Conservation (phyloP, 2,113 vertebrate genomes). For the Alaudala cheleensis region DNA sequence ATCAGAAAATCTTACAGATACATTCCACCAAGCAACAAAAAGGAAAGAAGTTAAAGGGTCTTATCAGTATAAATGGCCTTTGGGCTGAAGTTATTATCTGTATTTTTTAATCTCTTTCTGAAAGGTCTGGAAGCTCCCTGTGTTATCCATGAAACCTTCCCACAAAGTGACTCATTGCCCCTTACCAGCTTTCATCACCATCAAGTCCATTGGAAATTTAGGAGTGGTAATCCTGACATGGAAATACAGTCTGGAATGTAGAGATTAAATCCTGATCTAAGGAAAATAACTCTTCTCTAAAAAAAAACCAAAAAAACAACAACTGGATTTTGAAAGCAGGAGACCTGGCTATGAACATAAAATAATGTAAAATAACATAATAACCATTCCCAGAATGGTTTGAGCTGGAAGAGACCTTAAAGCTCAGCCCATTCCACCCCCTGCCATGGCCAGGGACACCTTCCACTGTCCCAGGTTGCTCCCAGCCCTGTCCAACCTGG, state of each 20-base stretch:
- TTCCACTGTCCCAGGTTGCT: rapidly evolving
- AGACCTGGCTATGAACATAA: background rate
- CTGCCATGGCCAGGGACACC: background rate
- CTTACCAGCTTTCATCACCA: background rate
- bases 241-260: background rate
- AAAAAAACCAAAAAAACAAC: no score
- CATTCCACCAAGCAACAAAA: background rate
- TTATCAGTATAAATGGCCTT: background rate
- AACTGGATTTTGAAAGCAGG: background rate
- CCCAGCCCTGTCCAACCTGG: background rate
- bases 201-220: background rate
- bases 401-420: background rate
- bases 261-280: background rate
- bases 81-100: background rate
- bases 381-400: background rate
- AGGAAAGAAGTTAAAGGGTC: background rate
- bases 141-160: background rate
- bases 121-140: background rate
- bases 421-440: rapidly evolving
- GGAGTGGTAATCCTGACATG: background rate
- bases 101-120: background rate
- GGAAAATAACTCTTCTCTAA: background rate
- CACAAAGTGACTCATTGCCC: background rate
- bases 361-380: background rate
- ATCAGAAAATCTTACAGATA: background rate